phyloP scores from a whole-genome alignment of 92 coral and sea anemone species.

The Epizoanthus rinbou region DNA sequence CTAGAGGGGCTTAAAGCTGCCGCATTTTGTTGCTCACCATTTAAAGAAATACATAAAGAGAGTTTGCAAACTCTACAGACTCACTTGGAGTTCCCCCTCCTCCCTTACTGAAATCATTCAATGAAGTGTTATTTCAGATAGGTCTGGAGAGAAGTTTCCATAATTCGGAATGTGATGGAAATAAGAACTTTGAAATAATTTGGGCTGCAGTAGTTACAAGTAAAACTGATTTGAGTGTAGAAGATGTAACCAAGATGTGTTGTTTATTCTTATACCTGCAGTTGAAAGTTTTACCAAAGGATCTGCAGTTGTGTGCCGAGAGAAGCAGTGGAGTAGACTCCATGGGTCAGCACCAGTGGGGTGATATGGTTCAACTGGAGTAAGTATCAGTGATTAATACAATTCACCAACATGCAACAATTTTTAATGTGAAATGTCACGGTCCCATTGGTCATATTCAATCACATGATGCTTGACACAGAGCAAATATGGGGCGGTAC shows the following conservation, averaged over 20 bases:
- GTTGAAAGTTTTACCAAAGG: slow-evolving; percentile 94
- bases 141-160: not conserved
- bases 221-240: too few relatives aligned
- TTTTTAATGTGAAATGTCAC: too few relatives aligned
- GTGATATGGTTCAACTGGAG: slow-evolving; percentile 98
- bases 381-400: slow-evolving; percentile 40
- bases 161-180: not conserved
- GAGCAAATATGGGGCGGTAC: too few relatives aligned
- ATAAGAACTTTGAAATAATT: not conserved
- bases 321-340: slow-evolving; percentile 99
- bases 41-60: not conserved
- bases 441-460: too few relatives aligned
- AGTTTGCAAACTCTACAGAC: too few relatives aligned
- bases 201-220: not conserved
- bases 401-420: too few relatives aligned
- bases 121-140: not conserved
- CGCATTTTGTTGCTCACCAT: too few relatives aligned
- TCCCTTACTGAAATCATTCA: not conserved
- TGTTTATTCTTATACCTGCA: slow-evolving; percentile 19
- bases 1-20: too few relatives aligned
- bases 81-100: too few relatives aligned
- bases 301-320: slow-evolving; percentile 95
- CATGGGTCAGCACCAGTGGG: slow-evolving; percentile 99
- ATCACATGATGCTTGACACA: too few relatives aligned
- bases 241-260: not conserved